phyloP scores from a whole-genome alignment of 2,888 invertebrate genomes.

The Capitulum mitella region DNA sequence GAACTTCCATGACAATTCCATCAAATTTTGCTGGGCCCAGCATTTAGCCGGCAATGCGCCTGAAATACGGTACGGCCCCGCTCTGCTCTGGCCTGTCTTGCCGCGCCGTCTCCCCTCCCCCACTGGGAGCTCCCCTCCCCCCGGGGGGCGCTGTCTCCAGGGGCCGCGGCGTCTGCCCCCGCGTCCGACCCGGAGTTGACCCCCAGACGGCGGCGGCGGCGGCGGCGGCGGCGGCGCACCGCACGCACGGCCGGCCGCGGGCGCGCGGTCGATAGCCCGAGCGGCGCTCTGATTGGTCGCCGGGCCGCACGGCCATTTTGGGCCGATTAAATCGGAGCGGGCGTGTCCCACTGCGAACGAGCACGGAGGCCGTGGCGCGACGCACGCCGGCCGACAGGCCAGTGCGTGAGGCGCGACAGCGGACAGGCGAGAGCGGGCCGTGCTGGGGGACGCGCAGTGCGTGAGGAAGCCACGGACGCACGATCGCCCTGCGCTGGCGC shows the following conservation, averaged over 20 bases:
- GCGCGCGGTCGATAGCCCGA: neutral
- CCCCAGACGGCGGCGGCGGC: neutral
- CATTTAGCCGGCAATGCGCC: neutral
- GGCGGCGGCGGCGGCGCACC: neutral
- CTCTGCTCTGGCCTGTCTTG: too few relatives aligned
- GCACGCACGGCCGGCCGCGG: neutral
- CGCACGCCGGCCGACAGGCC: neutral
- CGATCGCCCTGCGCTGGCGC: too few relatives aligned
- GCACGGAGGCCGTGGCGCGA: too few relatives aligned
- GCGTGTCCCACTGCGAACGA: neutral
- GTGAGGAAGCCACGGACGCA: too few relatives aligned
- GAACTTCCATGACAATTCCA: neutral
- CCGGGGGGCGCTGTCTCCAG: too few relatives aligned
- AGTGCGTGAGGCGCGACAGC: neutral
- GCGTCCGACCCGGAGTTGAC: too few relatives aligned
- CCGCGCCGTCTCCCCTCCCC: too few relatives aligned
- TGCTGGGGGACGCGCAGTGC: neutral
- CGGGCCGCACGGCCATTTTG: constrained; percentile 8
- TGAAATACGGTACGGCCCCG: too few relatives aligned
- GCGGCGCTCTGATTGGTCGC: neutral
- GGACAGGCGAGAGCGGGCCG: neutral
- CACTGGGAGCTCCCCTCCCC: too few relatives aligned
- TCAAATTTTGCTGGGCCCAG: neutral
- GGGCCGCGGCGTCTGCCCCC: too few relatives aligned
- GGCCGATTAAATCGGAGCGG: neutral